phyloP scores from a whole-genome alignment of 2,888 invertebrate species.

The Eristalinus sepulchralis region DNA sequence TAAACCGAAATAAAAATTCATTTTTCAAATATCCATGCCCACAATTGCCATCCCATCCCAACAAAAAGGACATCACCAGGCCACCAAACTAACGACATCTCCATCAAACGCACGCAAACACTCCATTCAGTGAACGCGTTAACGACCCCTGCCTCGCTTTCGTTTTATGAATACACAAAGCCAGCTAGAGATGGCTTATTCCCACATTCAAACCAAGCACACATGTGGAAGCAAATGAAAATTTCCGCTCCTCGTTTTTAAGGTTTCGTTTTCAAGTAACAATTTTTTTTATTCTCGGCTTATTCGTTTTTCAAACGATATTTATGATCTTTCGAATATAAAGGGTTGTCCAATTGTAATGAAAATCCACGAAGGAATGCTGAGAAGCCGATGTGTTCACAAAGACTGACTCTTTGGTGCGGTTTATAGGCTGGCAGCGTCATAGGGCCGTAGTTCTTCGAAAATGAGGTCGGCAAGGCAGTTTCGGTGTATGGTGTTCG shows the following conservation, averaged over 20 bases:
- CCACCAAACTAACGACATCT: not conserved
- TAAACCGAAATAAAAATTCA: not conserved
- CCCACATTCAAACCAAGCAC: constrained; percentile 22
- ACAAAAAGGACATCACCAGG: constrained; percentile 6
- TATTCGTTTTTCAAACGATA: too few relatives aligned
- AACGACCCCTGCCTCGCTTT: constrained; percentile 21
- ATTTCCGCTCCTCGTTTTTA: constrained; percentile 36
- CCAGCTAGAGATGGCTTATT: constrained; percentile 24
- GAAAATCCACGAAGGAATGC: too few relatives aligned
- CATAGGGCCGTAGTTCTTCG: too few relatives aligned
- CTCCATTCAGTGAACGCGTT: not conserved
- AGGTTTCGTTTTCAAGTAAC: too few relatives aligned
- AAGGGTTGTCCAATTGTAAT: too few relatives aligned
- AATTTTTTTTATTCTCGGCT: too few relatives aligned
- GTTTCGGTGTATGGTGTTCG: too few relatives aligned
- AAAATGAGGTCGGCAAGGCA: too few relatives aligned
- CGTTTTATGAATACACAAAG: constrained; percentile 37
- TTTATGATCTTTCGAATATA: too few relatives aligned
- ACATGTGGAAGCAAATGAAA: constrained; percentile 34
- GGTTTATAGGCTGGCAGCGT: too few relatives aligned
- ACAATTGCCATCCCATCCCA: not conserved
- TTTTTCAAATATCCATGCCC: not conserved
- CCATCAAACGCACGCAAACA: not conserved
- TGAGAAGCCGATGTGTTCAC: too few relatives aligned
- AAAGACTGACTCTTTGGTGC: too few relatives aligned